Percentiles rank a stretch among this genome's conserved stretches.
These are phyloP conservation scores for Mobula birostris DNA, from an alignment of 2,113 vertebrate species.

Conservation along the genomic window DNA sequence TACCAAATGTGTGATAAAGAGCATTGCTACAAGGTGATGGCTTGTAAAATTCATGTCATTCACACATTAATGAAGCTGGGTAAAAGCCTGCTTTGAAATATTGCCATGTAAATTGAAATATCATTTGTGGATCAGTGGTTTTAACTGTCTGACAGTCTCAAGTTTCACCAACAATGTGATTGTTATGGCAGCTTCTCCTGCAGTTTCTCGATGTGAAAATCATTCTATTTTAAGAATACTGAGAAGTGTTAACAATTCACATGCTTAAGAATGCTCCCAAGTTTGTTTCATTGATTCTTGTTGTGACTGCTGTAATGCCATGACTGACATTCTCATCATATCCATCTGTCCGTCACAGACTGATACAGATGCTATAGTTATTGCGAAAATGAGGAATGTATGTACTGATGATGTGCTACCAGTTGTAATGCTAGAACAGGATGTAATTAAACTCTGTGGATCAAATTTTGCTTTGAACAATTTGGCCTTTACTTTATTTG, in stretches of 20 bases:
- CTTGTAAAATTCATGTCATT: slow-evolving; percentile 17
- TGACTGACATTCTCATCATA: background rate
- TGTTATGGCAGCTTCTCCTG: background rate
- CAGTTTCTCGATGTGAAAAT: background rate
- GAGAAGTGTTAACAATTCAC: background rate
- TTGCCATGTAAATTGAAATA: background rate
- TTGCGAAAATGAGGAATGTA: background rate
- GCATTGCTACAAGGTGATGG: background rate
- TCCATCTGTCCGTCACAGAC: background rate
- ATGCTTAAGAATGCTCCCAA: background rate
- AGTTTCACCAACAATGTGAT: slow-evolving; percentile 17
- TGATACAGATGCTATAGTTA: background rate
- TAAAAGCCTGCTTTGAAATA: background rate
- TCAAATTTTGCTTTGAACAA: background rate
- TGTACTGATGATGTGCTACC: background rate
- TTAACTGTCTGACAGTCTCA: background rate
- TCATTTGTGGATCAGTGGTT: background rate
- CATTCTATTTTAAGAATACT: background rate
- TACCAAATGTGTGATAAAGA: background rate
- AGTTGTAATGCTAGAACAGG: background rate
- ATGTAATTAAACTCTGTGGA: background rate
- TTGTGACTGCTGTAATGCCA: background rate
- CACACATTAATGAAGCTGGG: background rate
- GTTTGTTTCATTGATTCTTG: background rate
- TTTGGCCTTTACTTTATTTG: background rate